These are phyloP conservation scores for Sarcophaga carnaria DNA, from an alignment of 2,888 invertebrate genomes.

Conservation along the genomic window DNA sequence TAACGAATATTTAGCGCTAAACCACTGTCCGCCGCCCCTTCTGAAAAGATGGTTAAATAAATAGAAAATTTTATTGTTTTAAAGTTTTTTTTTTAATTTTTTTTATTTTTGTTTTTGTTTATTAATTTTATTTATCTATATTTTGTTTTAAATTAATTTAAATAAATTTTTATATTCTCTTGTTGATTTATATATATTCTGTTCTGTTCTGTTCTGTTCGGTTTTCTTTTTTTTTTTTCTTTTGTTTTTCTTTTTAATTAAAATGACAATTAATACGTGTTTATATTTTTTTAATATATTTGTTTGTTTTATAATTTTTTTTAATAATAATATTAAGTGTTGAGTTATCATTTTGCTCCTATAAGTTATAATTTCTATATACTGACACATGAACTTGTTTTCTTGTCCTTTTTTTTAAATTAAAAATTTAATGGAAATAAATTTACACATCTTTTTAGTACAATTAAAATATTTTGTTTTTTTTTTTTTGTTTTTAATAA, in stretches of 20 bases:
- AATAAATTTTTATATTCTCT: slow-evolving; percentile 64
- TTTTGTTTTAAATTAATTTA: slow-evolving; percentile 60
- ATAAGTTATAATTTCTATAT: slow-evolving; percentile 31
- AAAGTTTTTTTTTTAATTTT: neutral
- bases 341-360: slow-evolving; percentile 42
- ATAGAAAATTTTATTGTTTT: neutral
- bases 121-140: slow-evolving; percentile 67
- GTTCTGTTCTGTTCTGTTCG: no score
- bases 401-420: slow-evolving; percentile 49
- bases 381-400: slow-evolving; percentile 28
- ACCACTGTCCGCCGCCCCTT: no score
- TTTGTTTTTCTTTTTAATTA: slow-evolving; percentile 66
- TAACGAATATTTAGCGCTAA: no score
- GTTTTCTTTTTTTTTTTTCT: slow-evolving; percentile 28
- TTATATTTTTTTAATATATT: slow-evolving; percentile 60
- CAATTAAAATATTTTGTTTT: slow-evolving; percentile 69
- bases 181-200: slow-evolving; percentile 12
- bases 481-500: slow-evolving; percentile 44
- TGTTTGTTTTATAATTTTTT: slow-evolving; percentile 50
- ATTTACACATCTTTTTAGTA: slow-evolving; percentile 67
- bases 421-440: slow-evolving; percentile 66
- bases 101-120: slow-evolving; percentile 34
- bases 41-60: neutral
- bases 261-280: slow-evolving; percentile 72
- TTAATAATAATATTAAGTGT: slow-evolving; percentile 52